Evolutionary conservation across 2,113 vertebrate species (phyloP), one percentile per base, ranked within the genome.

Genomic region (Toxotes jaculatrix): DNA sequence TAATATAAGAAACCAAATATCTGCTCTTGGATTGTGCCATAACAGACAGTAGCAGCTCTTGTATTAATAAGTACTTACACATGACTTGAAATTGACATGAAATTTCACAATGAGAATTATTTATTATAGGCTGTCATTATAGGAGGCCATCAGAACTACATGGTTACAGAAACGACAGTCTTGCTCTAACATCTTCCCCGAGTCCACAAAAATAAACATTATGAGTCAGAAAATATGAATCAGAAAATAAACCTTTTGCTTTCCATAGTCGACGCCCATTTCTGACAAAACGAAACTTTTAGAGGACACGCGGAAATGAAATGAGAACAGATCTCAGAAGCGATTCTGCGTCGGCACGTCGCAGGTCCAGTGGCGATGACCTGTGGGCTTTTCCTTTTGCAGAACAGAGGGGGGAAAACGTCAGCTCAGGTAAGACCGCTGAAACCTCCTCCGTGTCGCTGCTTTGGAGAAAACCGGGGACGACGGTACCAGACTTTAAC

Each of bases 271-370:
- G 13, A 91, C 92, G 88, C 93, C 93, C 93, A 90, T 86, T 94
- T 93, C 47, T 42, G n/a, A 34, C 7, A 59, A 95, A 95, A 89
- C 92, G 93, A 95, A 95, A 95, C 79, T 40, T 93, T 89, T 64
- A 19, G 2, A 13, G 13, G 2, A 66, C 6, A 80, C 1, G 59
- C 86, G 90, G 87, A 90, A 90, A 69, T 43, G 80, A 70, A 12
- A 19, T 0, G 5, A 59, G 0, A 53, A 11, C 3, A 0, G 11
- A 14, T n/a, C 17, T 66, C 4, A 6, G 23, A 34, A 17, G 32
- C 31, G 57, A 31, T 4, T 23, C 3, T 19, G 7, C 4, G 19
- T 19, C 32, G 45, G 34, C 4, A 1, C 34, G 34, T 19, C n/a
- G 36, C 38, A 31, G 75, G 7, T 47, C 2, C n/a, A 45, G 32